phyloP scores from a whole-genome alignment of 1,140 invertebrate genomes.

The Monochamus saltuarius region DNA sequence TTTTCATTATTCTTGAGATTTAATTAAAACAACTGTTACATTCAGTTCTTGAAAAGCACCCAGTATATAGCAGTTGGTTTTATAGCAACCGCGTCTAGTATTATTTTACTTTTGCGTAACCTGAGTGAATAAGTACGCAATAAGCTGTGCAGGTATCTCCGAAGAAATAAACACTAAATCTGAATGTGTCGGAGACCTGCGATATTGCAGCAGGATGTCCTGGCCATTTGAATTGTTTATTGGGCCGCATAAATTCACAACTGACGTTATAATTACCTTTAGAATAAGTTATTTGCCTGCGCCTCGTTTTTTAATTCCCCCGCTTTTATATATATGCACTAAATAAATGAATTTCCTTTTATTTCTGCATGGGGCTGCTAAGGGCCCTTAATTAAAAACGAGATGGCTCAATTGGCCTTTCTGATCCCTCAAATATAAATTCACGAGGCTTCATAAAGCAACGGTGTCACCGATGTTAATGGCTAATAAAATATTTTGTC shows the following conservation, averaged over 20 bases:
- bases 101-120: no score
- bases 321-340: slow-evolving; percentile 2
- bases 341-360: not conserved
- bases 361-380: not conserved
- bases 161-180: slow-evolving; percentile 5
- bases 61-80: no score
- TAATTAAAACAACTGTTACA: no score
- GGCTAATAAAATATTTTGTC: no score
- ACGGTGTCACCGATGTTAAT: no score
- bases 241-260: slow-evolving; percentile 39
- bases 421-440: no score
- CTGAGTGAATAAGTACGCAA: no score
- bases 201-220: slow-evolving; percentile 32
- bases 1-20: no score
- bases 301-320: slow-evolving; percentile 22
- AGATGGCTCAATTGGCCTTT: not conserved
- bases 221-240: slow-evolving; percentile 40
- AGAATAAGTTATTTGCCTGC: slow-evolving; percentile 31
- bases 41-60: no score
- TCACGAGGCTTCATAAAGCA: no score
- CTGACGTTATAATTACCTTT: slow-evolving; percentile 40
- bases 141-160: not conserved
- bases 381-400: not conserved
- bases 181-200: slow-evolving; percentile 2
- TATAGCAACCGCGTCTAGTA: no score